Evolutionary conservation across 2,113 vertebrate genomes (phyloP).

Genomic region (Menidia beryllina): DNA sequence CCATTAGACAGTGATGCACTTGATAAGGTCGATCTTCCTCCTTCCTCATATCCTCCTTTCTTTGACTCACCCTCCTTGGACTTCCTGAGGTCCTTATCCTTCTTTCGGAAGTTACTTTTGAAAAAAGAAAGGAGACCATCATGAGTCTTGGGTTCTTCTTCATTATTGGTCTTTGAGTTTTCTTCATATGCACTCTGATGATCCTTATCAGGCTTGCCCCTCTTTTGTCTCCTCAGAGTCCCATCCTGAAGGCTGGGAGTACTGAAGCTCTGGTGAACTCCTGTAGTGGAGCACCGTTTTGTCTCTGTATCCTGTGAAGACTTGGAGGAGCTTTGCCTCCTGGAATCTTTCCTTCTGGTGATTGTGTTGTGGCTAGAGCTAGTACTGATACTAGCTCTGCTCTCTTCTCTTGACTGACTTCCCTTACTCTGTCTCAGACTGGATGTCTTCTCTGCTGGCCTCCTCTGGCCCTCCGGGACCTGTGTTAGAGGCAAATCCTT

Average conservation of each 20-base stretch:
- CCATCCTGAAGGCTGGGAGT: conserved; percentile 66
- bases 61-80: conserved; percentile 56
- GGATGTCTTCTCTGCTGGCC: conserved; percentile 44
- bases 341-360: conserved; percentile 72
- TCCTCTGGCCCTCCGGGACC: conserved; percentile 63
- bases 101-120: conserved; percentile 83
- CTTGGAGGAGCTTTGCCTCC: conserved; percentile 62
- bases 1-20: conserved; percentile 71
- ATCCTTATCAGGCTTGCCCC: conserved; percentile 42
- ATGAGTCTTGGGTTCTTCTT: conserved; percentile 58
- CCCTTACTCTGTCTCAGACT: conserved; percentile 69
- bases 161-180: conserved; percentile 49
- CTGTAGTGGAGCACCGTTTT: conserved; percentile 49
- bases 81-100: conserved; percentile 77
- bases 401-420: conserved; percentile 69
- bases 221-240: conserved; percentile 58
- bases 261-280: conserved; percentile 63
- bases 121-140: conserved; percentile 83
- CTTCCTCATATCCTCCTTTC: conserved; percentile 37
- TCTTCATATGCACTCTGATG: conserved; percentile 39
- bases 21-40: conserved; percentile 50
- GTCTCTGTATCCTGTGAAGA: conserved; percentile 43
- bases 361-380: conserved; percentile 70
- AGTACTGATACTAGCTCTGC: conserved; percentile 19
- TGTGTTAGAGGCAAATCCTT: conserved; percentile 8